phyloP scores from a whole-genome alignment of 37 sponge, comb jelly and placozoan genomes.

The Eunapius fragilis region DNA sequence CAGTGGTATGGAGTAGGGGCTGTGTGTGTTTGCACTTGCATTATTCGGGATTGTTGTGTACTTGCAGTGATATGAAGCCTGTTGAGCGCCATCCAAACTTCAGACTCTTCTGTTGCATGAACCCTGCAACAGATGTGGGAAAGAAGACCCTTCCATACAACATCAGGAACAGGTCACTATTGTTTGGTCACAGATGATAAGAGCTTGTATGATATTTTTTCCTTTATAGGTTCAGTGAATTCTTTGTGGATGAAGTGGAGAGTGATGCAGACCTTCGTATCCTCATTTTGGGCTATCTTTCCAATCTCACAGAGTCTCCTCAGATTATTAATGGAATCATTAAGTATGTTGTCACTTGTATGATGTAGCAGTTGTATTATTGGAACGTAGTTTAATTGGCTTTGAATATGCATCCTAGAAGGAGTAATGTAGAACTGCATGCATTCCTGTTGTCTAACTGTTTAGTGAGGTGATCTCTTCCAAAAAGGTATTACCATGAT shows the following conservation, averaged over 20 bases:
- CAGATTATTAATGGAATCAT: conserved; percentile 66
- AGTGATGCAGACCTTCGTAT: conserved; percentile 62
- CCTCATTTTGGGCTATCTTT: conserved; percentile 79
- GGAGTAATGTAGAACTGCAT: no score
- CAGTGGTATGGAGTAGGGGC: conserved; percentile 58
- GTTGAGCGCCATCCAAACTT: conserved; percentile 81
- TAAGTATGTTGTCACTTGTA: conserved; percentile 21
- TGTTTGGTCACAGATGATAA: background rate
- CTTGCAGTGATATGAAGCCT: conserved; percentile 65
- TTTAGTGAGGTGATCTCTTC: background rate
- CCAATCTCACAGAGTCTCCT: conserved; percentile 7
- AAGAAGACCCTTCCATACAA: conserved; percentile 85
- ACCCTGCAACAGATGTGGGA: conserved; percentile 95
- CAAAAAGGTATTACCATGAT: conserved; percentile 62
- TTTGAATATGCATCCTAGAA: no score
- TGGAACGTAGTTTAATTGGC: no score
- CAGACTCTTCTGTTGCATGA: conserved; percentile 96
- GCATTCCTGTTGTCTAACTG: no score
- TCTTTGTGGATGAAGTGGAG: conserved; percentile 87
- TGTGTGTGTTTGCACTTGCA: background rate
- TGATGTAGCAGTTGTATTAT: no score
- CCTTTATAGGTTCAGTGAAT: conserved; percentile 84
- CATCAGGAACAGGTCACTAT: conserved; percentile 80
- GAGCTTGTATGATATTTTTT: background rate
- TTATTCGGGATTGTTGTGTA: conserved; percentile 2